Evolutionary conservation across 2,797 vertebrate species (phyloP).

Genomic region (Lutjanus argentimaculatus): DNA sequence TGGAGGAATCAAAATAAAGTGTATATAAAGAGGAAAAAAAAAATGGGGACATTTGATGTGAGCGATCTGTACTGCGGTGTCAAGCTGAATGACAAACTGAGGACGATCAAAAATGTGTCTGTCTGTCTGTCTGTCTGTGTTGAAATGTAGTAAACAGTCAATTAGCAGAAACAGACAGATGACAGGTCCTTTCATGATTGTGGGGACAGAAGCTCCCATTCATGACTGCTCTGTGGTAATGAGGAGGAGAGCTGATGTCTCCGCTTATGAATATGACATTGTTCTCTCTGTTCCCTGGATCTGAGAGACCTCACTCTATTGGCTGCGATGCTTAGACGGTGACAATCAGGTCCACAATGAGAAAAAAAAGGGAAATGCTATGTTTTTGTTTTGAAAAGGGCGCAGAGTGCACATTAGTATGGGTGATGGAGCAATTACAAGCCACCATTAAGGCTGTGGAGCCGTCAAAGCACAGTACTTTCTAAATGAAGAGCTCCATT

Average conservation of each 20-base stretch:
- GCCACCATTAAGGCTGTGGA: slow-evolving; percentile 76
- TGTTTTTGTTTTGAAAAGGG: slow-evolving; percentile 83
- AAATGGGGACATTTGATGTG: slow-evolving; percentile 33
- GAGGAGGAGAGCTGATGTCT: slow-evolving; percentile 83
- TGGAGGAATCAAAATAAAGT: no score
- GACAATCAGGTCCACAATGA: slow-evolving; percentile 70
- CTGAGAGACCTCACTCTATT: slow-evolving; percentile 80
- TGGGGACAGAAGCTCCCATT: slow-evolving; percentile 78
- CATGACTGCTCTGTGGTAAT: slow-evolving; percentile 79
- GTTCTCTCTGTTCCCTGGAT: slow-evolving; percentile 83
- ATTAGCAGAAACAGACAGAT: slow-evolving; percentile 82
- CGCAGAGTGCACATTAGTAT: slow-evolving; percentile 84
- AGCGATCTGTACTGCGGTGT: slow-evolving; percentile 55
- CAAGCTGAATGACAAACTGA: slow-evolving; percentile 72
- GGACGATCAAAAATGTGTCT: slow-evolving; percentile 63
- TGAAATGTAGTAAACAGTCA: slow-evolving; percentile 79
- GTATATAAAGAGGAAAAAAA: not conserved
- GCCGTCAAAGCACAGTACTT: slow-evolving; percentile 62
- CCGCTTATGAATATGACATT: slow-evolving; percentile 88
- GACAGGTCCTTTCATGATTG: slow-evolving; percentile 80
- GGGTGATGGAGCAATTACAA: slow-evolving; percentile 85
- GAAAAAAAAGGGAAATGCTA: slow-evolving; percentile 72
- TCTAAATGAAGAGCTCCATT: slow-evolving; percentile 59
- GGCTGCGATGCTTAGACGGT: slow-evolving; percentile 68
- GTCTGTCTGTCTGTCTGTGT: slow-evolving; percentile 68